Base-by-base conservation (phyloP, 2,113 vertebrate species). In the Xiphorhynchus elegans region DNA sequence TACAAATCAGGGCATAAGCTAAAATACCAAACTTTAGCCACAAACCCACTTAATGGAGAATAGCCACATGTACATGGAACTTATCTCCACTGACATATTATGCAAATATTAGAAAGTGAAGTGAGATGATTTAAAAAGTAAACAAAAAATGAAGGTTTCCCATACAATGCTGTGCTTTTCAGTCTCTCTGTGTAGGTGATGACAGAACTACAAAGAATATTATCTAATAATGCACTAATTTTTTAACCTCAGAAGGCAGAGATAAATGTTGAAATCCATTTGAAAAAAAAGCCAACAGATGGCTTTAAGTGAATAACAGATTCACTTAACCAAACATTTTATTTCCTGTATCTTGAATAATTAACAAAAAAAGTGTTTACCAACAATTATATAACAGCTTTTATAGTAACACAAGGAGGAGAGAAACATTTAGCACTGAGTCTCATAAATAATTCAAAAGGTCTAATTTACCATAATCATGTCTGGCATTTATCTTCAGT, bases 401-500 rank as follows among this genome's bases (percentile, higher is more conserved):
- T 96, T 96, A 93, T 95, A 95, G 80, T 93, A 93, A 94, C 88
- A 86, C 70, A 90, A 95, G 89, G 73, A 95, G 70, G 50, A 74
- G 89, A 90, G 80, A 95, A 97, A 96, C 94, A 96, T 96, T 96
- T 96, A 96, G 79, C 92, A 96, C 76, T 87, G 80, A 78, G 87
- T 92, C 92, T 96, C 90, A 97, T 97, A 97, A 96, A 97, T 97
- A 96, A 97, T 97, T 96, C 95, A 97, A 94, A 80, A 95, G 92
- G 78, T 92, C 80, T 96, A 96, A 97, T 97, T 97, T 97, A 94
- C 92, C 93, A 96, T 96, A 97, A 97, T 94, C 92, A 95, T 73
- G 92, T 95, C 92, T 96, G 90, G 95, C 89, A 96, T 96, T 97
- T 96, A 96, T 95, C 95, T 95, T 95, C 90, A 93, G 93, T 97